These are phyloP conservation scores for Perodicticus potto DNA, from an alignment of 2,797 vertebrate species.

Conservation along the genomic window DNA sequence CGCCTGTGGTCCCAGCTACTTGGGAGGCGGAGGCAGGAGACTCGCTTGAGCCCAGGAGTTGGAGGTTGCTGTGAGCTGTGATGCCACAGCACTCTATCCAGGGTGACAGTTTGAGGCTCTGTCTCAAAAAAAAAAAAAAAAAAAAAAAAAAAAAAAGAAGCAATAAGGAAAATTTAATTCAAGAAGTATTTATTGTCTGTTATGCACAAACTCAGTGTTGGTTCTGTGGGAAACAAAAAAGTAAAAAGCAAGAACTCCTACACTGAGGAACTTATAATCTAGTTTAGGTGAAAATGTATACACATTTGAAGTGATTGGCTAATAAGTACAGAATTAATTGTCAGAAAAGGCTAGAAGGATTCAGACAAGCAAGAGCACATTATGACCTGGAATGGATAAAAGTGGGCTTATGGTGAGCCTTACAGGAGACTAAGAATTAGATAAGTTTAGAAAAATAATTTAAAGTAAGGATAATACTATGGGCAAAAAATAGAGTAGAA, in stretches of 20 bases:
- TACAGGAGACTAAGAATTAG: constrained; percentile 14
- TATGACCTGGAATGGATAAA: constrained; percentile 8
- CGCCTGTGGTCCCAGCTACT: no score
- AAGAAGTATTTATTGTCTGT: constrained; percentile 12
- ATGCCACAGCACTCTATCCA: no score
- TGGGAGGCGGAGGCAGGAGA: no score
- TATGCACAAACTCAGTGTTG: not conserved
- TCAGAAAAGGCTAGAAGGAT: not conserved
- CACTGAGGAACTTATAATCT: not conserved
- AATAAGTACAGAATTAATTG: not conserved
- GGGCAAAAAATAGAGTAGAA: not conserved
- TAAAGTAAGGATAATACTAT: not conserved
- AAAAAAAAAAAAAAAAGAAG: no score
- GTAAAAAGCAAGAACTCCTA: constrained; percentile 1
- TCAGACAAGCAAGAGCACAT: constrained; percentile 31
- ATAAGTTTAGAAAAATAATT: constrained; percentile 51
- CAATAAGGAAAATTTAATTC: constrained; percentile 1
- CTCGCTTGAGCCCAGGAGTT: no score
- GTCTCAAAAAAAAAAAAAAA: no score
- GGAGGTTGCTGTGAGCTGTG: no score
- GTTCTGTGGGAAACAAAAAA: not conserved
- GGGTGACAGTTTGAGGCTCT: no score
- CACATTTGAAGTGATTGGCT: not conserved
- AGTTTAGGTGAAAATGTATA: not conserved
- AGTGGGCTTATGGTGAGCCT: not conserved